Evolutionary conservation across 2,797 vertebrate species (phyloP).

Genomic region (Karalla daura): DNA sequence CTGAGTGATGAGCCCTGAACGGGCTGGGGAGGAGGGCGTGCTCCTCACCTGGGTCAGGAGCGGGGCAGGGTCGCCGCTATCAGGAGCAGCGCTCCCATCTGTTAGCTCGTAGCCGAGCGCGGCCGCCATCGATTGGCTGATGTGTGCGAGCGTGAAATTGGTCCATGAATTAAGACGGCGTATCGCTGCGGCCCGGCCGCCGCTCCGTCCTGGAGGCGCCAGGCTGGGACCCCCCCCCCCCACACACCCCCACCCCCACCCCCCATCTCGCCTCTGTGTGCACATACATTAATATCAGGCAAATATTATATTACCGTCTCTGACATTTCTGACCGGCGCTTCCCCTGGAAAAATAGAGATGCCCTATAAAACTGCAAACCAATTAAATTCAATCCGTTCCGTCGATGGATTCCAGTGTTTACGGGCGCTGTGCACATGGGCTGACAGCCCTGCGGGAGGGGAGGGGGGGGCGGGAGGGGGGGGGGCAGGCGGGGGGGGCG

Average conservation of each 20-base stretch:
- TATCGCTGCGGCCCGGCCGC: not conserved
- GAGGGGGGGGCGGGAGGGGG: no score
- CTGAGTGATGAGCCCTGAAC: conserved; percentile 51
- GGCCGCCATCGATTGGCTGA: conserved; percentile 37
- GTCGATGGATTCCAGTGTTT: conserved; percentile 61
- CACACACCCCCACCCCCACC: conserved; percentile 42
- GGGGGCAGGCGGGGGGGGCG: no score
- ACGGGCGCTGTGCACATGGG: conserved; percentile 46
- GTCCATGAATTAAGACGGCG: conserved; percentile 66
- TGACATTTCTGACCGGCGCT: conserved; percentile 56
- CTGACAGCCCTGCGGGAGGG: conserved; percentile 53
- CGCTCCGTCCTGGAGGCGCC: conserved; percentile 57
- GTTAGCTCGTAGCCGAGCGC: conserved; percentile 45
- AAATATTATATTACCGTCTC: conserved; percentile 65
- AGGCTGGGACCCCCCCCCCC: conserved; percentile 53
- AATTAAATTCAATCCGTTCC: conserved; percentile 71
- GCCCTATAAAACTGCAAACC: conserved; percentile 66
- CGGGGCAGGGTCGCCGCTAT: conserved; percentile 46
- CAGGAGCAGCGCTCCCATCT: conserved; percentile 49
- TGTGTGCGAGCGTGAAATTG: conserved; percentile 66
- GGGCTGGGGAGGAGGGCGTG: conserved; percentile 7
- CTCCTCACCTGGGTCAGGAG: conserved; percentile 45
- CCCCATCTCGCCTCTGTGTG: conserved; percentile 38
- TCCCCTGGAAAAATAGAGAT: conserved; percentile 61
- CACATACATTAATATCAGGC: conserved; percentile 54